Conservation (phyloP, 2,888 invertebrate species). For the Ethmia dodecea region DNA sequence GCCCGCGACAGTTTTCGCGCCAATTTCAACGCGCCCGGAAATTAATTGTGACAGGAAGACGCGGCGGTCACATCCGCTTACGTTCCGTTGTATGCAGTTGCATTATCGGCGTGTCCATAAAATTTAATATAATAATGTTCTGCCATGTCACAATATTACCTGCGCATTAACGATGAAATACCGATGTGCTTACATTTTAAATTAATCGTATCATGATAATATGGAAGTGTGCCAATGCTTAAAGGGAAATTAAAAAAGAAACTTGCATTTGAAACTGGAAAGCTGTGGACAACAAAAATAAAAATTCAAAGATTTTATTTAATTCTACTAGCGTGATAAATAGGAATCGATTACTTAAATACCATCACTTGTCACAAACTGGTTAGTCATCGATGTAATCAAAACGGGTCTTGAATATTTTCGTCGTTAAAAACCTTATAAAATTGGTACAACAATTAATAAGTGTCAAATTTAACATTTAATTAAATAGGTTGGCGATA, state of each 20-base stretch:
- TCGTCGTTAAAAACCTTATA: conserved; percentile 54
- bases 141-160: conserved; percentile 1
- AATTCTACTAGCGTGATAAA: too few species aligned
- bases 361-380: conserved; percentile 51
- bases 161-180: too few species aligned
- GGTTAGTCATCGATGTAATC: conserved; percentile 51
- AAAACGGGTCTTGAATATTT: conserved; percentile 41
- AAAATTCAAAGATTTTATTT: conserved; percentile 5
- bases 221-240: too few species aligned
- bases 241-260: too few species aligned
- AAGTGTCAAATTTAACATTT: conserved; percentile 64
- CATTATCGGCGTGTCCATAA: conserved; percentile 42
- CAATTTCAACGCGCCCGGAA: conserved; percentile 77
- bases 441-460: conserved; percentile 59
- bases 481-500: conserved; percentile 52
- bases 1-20: conserved; percentile 74
- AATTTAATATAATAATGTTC: conserved; percentile 35
- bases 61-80: conserved; percentile 72
- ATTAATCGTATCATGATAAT: too few species aligned
- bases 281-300: too few species aligned
- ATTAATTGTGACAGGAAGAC: conserved; percentile 78
- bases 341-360: conserved; percentile 52
- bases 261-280: too few species aligned
- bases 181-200: too few species aligned
- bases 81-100: conserved; percentile 59